Evolutionary conservation across 2,113 vertebrate species (phyloP), one percentile per base, ranked within the genome.

Genomic region (Vireo altiloquus): DNA sequence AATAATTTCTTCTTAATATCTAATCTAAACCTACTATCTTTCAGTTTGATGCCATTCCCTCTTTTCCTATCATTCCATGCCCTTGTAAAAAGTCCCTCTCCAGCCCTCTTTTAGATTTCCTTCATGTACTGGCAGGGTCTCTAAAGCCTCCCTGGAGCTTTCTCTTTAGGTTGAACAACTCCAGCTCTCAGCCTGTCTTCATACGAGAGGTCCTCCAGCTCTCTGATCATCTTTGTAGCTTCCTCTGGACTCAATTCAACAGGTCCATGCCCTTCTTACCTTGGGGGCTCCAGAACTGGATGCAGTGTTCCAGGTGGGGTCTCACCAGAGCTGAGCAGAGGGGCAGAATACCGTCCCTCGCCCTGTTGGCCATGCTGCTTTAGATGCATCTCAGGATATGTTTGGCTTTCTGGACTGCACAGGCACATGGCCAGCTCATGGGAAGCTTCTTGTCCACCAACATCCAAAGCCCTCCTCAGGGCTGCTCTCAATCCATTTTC

Each of bases 281-380:
- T 15, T 40, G 16, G 3, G n/a, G 4, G 3, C 30, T 31, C 30
- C 17, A 82, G 53, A 61, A 2, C 14, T 31, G 61, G n/a, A 7
- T 46, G 21, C 47, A 89, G 40, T 9, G 3, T 0, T 69, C 30
- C 21, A 31, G 21, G 8, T 40, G 40, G 4, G 14, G 8, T 49
- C 21, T 53, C 40, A 27, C 6, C 16, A 61, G 30, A 54, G 11
- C 2, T 13, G 37, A 69, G 22, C 18, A 61, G 70, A 47, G 35
- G n/a, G 5, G 17, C 4, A 54, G 42, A 53, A 23, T 11, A 5
- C 5, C 1, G 0, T 47, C 8, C 39, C 40, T 35, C 0, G 0
- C 42, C 30, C 31, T 42, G 21, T 11, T 82, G 83, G 10, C 22
- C 22, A 39, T 2, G 2, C n/a, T 60, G 14, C 25, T 63, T 16